Evolutionary conservation across 2,888 invertebrate species (phyloP).

Genomic region (Cyaniris semiargus): DNA sequence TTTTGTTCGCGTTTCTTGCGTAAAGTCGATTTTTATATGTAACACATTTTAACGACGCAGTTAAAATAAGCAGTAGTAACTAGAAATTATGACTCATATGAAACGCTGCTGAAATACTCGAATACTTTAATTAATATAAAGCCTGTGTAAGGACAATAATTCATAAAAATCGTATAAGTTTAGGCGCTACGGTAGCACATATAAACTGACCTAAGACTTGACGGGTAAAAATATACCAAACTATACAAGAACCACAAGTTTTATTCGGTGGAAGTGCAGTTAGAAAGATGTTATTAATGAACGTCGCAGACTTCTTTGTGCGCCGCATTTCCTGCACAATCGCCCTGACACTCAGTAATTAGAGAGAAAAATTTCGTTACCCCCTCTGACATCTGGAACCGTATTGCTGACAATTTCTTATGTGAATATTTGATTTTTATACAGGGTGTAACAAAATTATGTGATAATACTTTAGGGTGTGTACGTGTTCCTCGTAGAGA

Average conservation of each 20-base stretch:
- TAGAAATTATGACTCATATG: too few species aligned
- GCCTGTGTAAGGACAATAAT: neutral
- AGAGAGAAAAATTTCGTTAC: constrained; percentile 77
- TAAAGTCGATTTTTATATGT: neutral
- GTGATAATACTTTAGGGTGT: too few species aligned
- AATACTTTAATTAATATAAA: too few species aligned
- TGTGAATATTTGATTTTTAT: constrained; percentile 6
- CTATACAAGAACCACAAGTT: constrained; percentile 64
- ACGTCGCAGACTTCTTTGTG: constrained; percentile 74
- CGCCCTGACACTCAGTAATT: constrained; percentile 78
- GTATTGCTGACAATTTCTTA: constrained; percentile 58
- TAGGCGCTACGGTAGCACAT: neutral
- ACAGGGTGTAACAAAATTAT: too few species aligned
- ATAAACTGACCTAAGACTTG: neutral
- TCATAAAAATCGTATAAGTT: too few species aligned
- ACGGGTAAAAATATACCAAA: constrained; percentile 52
- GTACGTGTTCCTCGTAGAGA: too few species aligned
- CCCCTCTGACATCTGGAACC: constrained; percentile 59
- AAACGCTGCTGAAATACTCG: too few species aligned
- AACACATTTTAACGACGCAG: neutral
- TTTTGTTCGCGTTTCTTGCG: neutral
- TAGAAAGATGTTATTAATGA: constrained; percentile 80
- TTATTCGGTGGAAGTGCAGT: constrained; percentile 78
- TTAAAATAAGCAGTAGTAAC: neutral
- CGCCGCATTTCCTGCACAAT: constrained; percentile 76